Evolutionary conservation across 2,113 vertebrate genomes (phyloP).

Genomic region (Anguilla rostrata): DNA sequence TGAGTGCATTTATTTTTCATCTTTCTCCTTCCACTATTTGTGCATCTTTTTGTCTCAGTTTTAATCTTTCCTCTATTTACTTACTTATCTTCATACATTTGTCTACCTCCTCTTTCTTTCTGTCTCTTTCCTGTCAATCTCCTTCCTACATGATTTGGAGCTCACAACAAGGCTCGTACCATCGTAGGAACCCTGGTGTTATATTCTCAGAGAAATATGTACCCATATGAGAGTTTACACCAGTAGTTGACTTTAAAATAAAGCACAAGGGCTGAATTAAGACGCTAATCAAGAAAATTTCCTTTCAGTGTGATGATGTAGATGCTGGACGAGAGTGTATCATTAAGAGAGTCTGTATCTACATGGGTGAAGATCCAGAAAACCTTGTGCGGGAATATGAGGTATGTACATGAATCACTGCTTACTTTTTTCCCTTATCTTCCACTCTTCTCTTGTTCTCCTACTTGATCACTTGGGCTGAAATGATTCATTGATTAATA

Average conservation of each 20-base stretch:
- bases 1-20: neutral
- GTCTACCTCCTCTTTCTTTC: neutral
- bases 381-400: constrained; percentile 27
- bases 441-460: constrained; percentile 6
- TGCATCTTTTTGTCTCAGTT: constrained; percentile 17
- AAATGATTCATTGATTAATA: neutral
- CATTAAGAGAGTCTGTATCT: constrained; percentile 26
- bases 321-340: constrained; percentile 29
- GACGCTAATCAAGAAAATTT: constrained; percentile 23
- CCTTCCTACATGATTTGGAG: neutral
- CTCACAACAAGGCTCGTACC: constrained; percentile 13
- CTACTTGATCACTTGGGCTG: neutral
- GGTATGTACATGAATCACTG: constrained; percentile 23
- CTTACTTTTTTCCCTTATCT: neutral
- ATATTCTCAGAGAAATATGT: constrained; percentile 5
- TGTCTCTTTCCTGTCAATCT: neutral
- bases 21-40: constrained; percentile 18
- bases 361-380: constrained; percentile 32
- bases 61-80: constrained; percentile 15
- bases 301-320: constrained; percentile 25
- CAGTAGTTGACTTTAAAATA: neutral
- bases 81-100: neutral
- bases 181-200: constrained; percentile 20
- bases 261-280: constrained; percentile 5
- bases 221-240: constrained; percentile 14